Base-by-base conservation (phyloP, 2,113 vertebrate genomes). In the Neolamprologus cancellatus region DNA sequence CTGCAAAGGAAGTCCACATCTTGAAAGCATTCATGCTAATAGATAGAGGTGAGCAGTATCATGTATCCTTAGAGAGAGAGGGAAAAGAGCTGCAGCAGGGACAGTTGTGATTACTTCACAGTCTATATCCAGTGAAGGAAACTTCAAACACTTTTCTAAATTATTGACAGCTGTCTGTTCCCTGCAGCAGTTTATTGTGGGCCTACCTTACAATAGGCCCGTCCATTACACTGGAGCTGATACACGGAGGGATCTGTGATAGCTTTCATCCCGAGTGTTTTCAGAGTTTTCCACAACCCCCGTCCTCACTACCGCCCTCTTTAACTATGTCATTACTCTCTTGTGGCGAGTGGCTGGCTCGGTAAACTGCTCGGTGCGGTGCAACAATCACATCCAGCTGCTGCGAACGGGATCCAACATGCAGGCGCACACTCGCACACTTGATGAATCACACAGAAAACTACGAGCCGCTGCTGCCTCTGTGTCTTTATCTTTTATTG, bases 371-470 rank as follows among this genome's bases (percentile, higher is more conserved):
- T 85, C 52, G 41, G 84, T 92, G 93, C 74, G 90, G 94, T 85
- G 89, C 90, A 92, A 89, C 91, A 95, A 96, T 94, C 93, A 84
- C 92, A 96, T 94, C 91, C 95, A 96, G 94, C 93, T 95, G 95
- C 87, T 66, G 69, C 79, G 88, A 84, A 94, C 57, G 84, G 86
- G 89, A 89, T 84, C 76, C 85, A 89, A 94, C 92, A 89, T 32
- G 3, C 17, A 9, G 0, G 3, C 15, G 8, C 76, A 3, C 50
- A 14, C 64, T 14, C 55, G 44, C 46, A 74, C 86, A 69, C 55
- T 52, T 32, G 46, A 90, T 76, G 52, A 76, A 91, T 87, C 44
- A 34, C 34, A 53, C 80, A 12, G 61, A 52, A 10, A n/a, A 7
- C 25, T 59, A 25, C 8, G n/a, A 64, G 71, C 18, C n/a, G 6